These are phyloP conservation scores for Hemichromis elongatus DNA, from an alignment of 2,113 vertebrate species.

Conservation along the genomic window DNA sequence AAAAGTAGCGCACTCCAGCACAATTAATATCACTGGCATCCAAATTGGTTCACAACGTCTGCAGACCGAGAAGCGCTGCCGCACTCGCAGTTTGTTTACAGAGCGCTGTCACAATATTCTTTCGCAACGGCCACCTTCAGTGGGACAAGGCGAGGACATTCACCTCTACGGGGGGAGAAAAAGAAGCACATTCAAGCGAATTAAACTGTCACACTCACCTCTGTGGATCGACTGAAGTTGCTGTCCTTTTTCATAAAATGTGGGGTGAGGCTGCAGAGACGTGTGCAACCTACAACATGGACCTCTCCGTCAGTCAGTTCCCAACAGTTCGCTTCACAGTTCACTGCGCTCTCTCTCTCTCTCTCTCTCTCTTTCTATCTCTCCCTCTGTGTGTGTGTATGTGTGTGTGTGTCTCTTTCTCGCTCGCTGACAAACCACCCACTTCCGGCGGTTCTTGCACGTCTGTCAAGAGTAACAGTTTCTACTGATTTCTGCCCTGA, in stretches of 20 bases:
- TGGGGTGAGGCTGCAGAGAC: conserved; percentile 36
- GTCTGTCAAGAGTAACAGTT: conserved; percentile 4
- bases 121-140: conserved; percentile 37
- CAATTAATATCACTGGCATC: not conserved
- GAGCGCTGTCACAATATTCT: conserved; percentile 54
- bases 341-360: conserved; percentile 21
- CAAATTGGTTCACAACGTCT: not conserved
- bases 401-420: not conserved
- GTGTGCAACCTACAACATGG: conserved; percentile 29
- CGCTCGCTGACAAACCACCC: conserved; percentile 49
- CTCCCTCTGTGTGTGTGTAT: not conserved
- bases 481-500: not conserved
- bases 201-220: conserved; percentile 45
- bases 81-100: conserved; percentile 64
- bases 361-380: conserved; percentile 10
- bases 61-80: not conserved
- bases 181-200: not conserved
- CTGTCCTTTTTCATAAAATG: conserved; percentile 58
- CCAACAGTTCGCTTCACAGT: conserved; percentile 54
- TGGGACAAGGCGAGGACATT: not conserved
- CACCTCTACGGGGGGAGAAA: not conserved
- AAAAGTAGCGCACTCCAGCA: not conserved
- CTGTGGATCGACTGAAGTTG: conserved; percentile 31
- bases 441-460: conserved; percentile 63
- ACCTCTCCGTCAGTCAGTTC: conserved; percentile 44